Percentiles rank a stretch among this genome's conserved stretches.
phyloP scores from a whole-genome alignment of 2,797 vertebrate genomes.

The Amazonetta brasiliensis region DNA sequence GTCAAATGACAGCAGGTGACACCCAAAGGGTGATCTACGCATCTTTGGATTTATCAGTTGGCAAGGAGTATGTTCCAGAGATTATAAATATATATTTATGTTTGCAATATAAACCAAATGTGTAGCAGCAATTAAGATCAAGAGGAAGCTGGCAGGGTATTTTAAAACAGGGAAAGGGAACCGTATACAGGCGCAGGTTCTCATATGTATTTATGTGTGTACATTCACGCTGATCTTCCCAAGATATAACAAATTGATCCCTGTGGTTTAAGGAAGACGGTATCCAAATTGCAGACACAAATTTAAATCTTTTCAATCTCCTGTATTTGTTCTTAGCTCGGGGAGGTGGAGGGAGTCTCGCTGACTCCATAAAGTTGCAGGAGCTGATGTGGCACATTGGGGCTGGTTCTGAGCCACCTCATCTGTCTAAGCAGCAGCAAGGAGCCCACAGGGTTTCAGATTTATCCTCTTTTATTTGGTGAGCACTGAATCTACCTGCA shows the following conservation, averaged over 20 bases:
- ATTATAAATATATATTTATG: constrained; percentile 1
- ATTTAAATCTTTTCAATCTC: constrained; percentile 50
- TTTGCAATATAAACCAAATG: neutral
- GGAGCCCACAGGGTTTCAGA: neutral
- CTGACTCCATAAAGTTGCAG: constrained; percentile 14
- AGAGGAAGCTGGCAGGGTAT: constrained; percentile 14
- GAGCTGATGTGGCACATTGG: neutral
- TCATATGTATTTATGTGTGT: constrained; percentile 44
- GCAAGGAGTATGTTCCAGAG: neutral
- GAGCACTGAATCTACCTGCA: neutral
- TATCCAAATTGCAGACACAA: constrained; percentile 44
- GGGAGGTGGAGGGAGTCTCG: neutral
- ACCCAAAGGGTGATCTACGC: neutral
- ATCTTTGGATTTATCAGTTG: neutral
- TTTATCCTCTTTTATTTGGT: constrained; percentile 4
- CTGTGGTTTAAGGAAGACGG: neutral
- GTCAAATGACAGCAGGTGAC: neutral
- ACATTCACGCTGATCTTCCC: neutral
- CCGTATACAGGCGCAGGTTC: neutral
- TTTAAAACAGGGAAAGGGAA: neutral
- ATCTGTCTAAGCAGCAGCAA: neutral
- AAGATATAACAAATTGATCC: constrained; percentile 45
- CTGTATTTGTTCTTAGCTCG: neutral
- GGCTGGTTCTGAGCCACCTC: neutral
- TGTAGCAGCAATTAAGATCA: constrained; percentile 12